Conservation (phyloP, 2,797 vertebrate genomes). For the Sebastes iracundus region DNA sequence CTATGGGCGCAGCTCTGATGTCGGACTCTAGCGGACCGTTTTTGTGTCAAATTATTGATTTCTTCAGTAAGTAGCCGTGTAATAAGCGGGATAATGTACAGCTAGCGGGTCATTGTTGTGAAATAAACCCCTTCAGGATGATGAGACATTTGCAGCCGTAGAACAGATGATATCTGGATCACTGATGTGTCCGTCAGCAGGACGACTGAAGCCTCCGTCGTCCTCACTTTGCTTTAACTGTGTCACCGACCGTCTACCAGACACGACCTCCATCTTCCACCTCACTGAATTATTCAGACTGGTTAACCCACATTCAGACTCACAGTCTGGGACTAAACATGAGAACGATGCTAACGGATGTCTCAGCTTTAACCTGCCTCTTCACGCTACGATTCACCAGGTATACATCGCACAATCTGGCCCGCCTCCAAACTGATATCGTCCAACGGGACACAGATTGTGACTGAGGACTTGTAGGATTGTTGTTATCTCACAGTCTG, state of each 20-base stretch:
- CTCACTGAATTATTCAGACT: conserved; percentile 18
- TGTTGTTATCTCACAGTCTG: background rate
- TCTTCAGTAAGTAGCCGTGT: too few relatives aligned
- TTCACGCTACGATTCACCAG: too few relatives aligned
- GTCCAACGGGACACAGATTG: too few relatives aligned
- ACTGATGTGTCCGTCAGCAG: too few relatives aligned
- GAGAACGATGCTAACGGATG: background rate
- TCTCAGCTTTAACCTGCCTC: background rate
- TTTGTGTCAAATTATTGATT: too few relatives aligned
- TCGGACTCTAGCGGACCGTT: too few relatives aligned
- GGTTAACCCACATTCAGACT: conserved; percentile 20
- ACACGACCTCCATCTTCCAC: background rate
- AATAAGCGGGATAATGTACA: too few relatives aligned
- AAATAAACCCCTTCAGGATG: too few relatives aligned
- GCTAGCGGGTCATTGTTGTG: too few relatives aligned
- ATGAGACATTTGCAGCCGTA: background rate
- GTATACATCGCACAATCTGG: too few relatives aligned
- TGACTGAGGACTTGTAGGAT: background rate
- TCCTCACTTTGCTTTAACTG: background rate
- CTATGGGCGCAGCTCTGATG: too few relatives aligned
- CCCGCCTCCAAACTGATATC: too few relatives aligned
- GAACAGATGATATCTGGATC: background rate
- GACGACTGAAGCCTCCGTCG: background rate
- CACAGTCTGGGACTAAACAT: background rate
- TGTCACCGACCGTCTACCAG: background rate